Conservation (phyloP, 2,797 vertebrate genomes). For the Squalus acanthias region DNA sequence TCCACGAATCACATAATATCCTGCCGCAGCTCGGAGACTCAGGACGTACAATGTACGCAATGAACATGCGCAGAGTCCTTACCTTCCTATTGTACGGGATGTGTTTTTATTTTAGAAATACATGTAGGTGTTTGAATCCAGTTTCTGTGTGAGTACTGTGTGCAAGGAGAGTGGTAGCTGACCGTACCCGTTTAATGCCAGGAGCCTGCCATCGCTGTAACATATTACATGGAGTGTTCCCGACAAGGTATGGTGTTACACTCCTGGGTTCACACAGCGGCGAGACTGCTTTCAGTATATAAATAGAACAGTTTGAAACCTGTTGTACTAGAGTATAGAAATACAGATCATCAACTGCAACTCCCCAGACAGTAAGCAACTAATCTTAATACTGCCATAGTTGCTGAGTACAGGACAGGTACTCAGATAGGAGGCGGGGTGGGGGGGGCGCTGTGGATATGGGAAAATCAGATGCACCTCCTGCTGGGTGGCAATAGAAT, state of each 20-base stretch:
- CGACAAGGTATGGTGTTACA: neutral
- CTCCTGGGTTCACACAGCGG: neutral
- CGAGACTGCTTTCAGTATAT: neutral
- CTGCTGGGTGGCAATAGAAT: neutral
- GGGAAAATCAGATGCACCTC: neutral
- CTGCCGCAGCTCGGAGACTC: too few relatives aligned
- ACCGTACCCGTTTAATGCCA: neutral
- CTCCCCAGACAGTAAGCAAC: neutral
- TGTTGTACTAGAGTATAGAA: neutral
- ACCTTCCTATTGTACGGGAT: too few relatives aligned
- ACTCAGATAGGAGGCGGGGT: neutral
- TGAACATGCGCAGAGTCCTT: too few relatives aligned
- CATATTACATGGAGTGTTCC: neutral
- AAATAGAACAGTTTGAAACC: neutral
- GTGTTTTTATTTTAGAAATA: too few relatives aligned
- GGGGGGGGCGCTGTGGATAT: neutral
- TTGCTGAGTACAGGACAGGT: neutral
- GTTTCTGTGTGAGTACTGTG: neutral
- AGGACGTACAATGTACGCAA: too few relatives aligned
- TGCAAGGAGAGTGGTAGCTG: neutral
- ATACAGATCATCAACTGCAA: neutral
- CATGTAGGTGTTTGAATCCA: too few relatives aligned
- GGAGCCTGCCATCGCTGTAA: neutral
- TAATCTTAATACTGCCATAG: neutral
- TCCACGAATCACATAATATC: too few relatives aligned